Conservation (phyloP, 2,888 invertebrate species). For the Saturnia pavonia region DNA sequence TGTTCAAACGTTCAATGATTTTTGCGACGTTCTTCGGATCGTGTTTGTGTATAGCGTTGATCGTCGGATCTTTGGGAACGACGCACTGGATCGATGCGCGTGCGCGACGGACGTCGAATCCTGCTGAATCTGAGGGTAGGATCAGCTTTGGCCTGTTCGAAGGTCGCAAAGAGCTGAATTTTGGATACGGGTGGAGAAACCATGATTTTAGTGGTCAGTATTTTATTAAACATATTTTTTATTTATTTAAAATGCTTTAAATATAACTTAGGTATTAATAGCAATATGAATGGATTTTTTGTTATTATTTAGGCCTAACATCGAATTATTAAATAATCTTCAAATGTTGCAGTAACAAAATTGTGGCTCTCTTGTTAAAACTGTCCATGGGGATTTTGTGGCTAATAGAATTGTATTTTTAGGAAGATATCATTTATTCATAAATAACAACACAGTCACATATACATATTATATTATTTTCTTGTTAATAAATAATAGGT, state of each 20-base stretch:
- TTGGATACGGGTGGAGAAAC: conserved; percentile 89
- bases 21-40: conserved; percentile 91
- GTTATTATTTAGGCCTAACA: no score
- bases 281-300: no score
- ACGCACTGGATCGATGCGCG: conserved; percentile 91
- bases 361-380: no score
- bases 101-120: conserved; percentile 85
- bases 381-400: no score
- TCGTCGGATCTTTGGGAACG: conserved; percentile 91
- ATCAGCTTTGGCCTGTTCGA: conserved; percentile 93
- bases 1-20: conserved; percentile 89
- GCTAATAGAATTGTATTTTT: no score
- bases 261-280: background rate
- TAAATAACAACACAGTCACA: no score
- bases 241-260: no score
- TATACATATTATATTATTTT: no score
- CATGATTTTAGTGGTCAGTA: conserved; percentile 89
- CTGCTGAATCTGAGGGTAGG: conserved; percentile 86
- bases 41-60: conserved; percentile 88
- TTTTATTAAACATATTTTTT: background rate
- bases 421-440: no score
- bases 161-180: conserved; percentile 90
- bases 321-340: no score
- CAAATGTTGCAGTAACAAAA: no score
- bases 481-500: no score